Base-by-base conservation (phyloP, 2,797 vertebrate genomes). In the Scolopax bukidnonensis region DNA sequence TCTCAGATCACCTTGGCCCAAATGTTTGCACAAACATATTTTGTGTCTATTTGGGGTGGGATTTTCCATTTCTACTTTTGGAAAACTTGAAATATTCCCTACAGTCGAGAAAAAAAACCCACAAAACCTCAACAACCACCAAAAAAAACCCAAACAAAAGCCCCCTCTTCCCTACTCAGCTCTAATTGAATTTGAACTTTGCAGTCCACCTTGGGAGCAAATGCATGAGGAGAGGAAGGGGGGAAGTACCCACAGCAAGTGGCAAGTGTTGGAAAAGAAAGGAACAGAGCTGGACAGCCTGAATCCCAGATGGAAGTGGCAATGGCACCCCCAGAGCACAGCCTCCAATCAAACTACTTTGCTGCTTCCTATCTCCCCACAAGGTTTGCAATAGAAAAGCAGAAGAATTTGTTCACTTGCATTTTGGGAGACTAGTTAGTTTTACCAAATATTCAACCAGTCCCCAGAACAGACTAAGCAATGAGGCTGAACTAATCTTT, bases 401-500 rank as follows among this genome's bases (percentile, higher is more conserved):
- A 84, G 16, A 24, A 48, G 32, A 19, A n/a, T 38, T 30, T 33
- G 27, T 61, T 73, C 48, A 12, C 50, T 54, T 53, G 30, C 36
- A 19, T 78, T 91, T 71, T 43, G 70, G 56, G 68, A 81, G 41
- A 71, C 84, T 79, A 51, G 94, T 90, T 88, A 88, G 89, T 76
- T 93, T 92, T 88, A 74, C 91, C 90, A 91, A 85, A 88, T 84
- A 92, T 88, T 95, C 96, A 94, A 75, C 81, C 69, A 87, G 57
- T 53, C 95, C 75, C 63, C 82, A 87, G 97, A 95, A 96, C 59
- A 48, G 90, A 77, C 20, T 40, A 69, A 30, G 61, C 76, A 97
- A 98, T 61, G 96, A 97, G 95, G 93, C 57, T 53, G 53, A 94
- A 84, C 89, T 94, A 80, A 90, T 84, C 96, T 97, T 97, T 97